Base-by-base conservation (phyloP, 2,888 invertebrate genomes). In the Bellardia bayeri region DNA sequence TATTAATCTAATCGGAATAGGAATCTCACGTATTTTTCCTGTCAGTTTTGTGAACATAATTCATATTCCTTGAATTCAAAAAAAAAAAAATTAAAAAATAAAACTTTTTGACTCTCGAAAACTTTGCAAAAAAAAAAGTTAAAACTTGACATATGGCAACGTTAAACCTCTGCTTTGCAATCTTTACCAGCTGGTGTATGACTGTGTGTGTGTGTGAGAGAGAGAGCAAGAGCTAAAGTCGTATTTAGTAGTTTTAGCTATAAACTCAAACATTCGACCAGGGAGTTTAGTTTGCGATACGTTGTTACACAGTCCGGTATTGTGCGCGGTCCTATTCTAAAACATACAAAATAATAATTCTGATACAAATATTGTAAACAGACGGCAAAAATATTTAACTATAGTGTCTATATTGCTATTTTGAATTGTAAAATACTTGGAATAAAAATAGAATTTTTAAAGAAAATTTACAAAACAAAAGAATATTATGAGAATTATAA, bases 221-320 rank as follows among this genome's bases (percentile, higher is more conserved):
- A 23, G 23, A 23, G 85, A 81, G 86, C 45, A 76, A 58, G 68
- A 30, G 74, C n/a, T 40, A 54, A 78, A 72, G 42, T 76, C 13
- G n/a, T 61, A 83, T 87, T 84, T 75, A 69, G 30, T 80, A 83
- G 85, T 56, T 16, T 23, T 3, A 56, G 56, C 85, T 89, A 88
- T 86, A 88, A 87, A 86, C 72, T 80, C 33, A 81, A 83, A 83
- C 58, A 82, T 71, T 75, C 75, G 16, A 78, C 23, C 33, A 81
- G 45, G 75, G 75, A 90, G 86, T 89, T 89, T 90, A 93, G 92
- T 93, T 91, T 92, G 91, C 91, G 90, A 89, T 90, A 91, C 91
- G 89, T 91, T 90, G 89, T 91, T 90, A 88, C 89, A 88, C 89
- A 89, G 90, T 90, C 89, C 90, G 91, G 92, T 92, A 89, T 89